Percentiles rank a stretch among this genome's conserved stretches.
Evolutionary conservation across 2,113 vertebrate genomes (phyloP).

Genomic region (Calidris pugnax): DNA sequence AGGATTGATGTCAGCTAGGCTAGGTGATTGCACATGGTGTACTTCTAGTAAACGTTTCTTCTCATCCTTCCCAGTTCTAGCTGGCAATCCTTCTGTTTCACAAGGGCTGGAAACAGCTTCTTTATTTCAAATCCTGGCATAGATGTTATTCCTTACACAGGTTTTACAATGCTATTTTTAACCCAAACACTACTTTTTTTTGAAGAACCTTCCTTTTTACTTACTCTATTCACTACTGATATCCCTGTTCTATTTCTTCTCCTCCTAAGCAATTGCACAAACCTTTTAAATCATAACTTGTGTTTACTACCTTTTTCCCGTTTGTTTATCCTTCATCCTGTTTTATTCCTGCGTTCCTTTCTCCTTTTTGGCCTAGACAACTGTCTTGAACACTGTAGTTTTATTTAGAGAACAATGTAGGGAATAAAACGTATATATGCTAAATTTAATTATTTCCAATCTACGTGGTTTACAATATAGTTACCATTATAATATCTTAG

Average conservation of each 20-base stretch:
- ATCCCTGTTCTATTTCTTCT: neutral
- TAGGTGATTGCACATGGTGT: neutral
- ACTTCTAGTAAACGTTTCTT: neutral
- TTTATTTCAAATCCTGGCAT: neutral
- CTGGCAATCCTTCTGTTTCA: neutral
- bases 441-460: neutral
- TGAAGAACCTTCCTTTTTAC: neutral
- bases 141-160: neutral
- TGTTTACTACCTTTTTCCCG: slow-evolving; percentile 1
- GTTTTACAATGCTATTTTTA: neutral
- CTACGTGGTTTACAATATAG: neutral
- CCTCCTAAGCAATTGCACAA: neutral
- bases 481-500: neutral
- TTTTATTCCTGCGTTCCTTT: neutral
- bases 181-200: neutral
- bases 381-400: neutral
- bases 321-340: neutral
- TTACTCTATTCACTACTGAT: neutral
- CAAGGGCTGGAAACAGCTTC: neutral
- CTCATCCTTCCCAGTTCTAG: neutral
- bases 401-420: neutral
- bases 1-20: neutral
- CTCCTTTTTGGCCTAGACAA: neutral
- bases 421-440: neutral
- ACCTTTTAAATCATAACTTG: neutral